Conservation (phyloP, 2,888 invertebrate species). For the Parnassius mnemosyne region DNA sequence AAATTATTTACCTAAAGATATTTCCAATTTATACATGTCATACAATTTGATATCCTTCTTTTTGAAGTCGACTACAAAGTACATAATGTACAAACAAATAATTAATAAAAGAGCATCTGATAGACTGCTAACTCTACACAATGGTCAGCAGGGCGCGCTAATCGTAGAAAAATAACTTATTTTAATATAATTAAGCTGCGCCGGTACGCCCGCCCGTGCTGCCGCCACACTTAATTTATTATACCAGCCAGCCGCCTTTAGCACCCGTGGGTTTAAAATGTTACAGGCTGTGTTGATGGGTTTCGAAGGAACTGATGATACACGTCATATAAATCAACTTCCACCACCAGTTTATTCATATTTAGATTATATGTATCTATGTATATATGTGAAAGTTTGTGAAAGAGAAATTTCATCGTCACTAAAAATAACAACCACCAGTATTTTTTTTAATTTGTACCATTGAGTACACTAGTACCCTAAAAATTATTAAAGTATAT, state of each 20-base stretch:
- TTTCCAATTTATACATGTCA: too few species aligned
- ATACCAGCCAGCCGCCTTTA: conserved; percentile 30
- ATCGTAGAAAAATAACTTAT: conserved; percentile 45
- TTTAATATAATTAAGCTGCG: conserved; percentile 60
- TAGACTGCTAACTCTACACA: conserved; percentile 33
- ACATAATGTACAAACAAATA: too few species aligned
- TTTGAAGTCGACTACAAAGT: too few species aligned
- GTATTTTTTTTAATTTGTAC: too few species aligned
- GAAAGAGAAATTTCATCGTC: too few species aligned
- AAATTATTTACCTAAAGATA: too few species aligned
- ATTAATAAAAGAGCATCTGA: conserved; percentile 25
- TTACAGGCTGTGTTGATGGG: conserved; percentile 22
- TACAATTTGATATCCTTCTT: too few species aligned
- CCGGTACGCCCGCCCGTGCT: conserved; percentile 44
- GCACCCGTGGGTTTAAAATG: conserved; percentile 31
- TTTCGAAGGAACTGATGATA: conserved; percentile 3
- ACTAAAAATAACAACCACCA: too few species aligned
- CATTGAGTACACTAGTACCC: too few species aligned
- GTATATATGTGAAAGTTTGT: too few species aligned
- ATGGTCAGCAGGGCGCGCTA: conserved; percentile 33
- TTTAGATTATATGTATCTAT: too few species aligned
- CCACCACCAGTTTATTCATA: not conserved
- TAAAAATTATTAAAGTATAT: too few species aligned
- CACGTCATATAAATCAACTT: not conserved
- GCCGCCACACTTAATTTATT: conserved; percentile 33